Evolutionary conservation across 2,888 invertebrate genomes (phyloP).

Genomic region (Cheilosia grossa): DNA sequence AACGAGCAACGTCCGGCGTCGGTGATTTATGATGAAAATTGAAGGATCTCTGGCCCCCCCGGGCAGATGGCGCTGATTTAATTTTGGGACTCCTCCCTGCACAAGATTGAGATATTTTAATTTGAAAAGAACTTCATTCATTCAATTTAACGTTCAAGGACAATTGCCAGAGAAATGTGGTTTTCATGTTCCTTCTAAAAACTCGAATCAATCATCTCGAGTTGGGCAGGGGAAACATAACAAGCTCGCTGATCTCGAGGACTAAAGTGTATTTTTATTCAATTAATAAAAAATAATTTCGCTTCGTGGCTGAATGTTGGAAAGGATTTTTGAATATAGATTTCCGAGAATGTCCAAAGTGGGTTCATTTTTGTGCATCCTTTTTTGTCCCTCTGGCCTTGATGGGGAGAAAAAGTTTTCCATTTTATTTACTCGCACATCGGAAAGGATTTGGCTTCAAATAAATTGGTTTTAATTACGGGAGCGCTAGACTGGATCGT

Average conservation of each 20-base stretch:
- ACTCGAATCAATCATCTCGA: conserved; percentile 63
- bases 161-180: conserved; percentile 38
- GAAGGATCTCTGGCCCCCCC: conserved; percentile 38
- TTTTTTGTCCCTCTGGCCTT: not conserved
- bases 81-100: conserved; percentile 15
- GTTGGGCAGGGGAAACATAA: not conserved
- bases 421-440: conserved; percentile 33
- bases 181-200: conserved; percentile 39
- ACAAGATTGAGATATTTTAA: conserved; percentile 34
- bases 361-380: not conserved
- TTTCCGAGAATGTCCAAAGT: conserved; percentile 13
- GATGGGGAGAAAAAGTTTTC: conserved; percentile 11
- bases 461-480: conserved; percentile 63
- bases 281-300: conserved; percentile 58
- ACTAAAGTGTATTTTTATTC: conserved; percentile 51
- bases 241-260: not conserved
- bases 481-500: conserved; percentile 10
- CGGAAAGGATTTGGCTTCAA: conserved; percentile 47
- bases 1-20: not conserved
- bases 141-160: conserved; percentile 60
- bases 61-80: conserved; percentile 61
- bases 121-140: conserved; percentile 32
- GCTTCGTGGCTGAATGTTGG: conserved; percentile 1
- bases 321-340: conserved; percentile 33
- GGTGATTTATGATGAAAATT: conserved; percentile 72